Evolutionary conservation across 2,797 vertebrate genomes (phyloP), one percentile per base, ranked within the genome.

Genomic region (Pterois miles): DNA sequence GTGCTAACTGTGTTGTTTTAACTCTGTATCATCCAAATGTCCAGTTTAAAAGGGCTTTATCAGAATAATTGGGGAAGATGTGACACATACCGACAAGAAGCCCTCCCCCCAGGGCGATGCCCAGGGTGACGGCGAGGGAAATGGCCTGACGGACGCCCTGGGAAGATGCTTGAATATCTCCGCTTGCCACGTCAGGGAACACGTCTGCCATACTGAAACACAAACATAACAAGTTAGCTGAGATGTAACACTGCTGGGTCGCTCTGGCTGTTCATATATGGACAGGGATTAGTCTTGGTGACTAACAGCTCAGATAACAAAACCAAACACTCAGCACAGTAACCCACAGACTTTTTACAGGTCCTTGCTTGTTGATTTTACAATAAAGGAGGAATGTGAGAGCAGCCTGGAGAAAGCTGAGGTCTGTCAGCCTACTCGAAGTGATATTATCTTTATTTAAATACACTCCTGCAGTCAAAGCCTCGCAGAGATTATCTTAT

Each of bases 91-190:
- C 98, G 10, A 94, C 96, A 70, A 98, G 1, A 8, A 89, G 71
- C 1, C 97, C 97, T 0, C 98, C 97, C 1, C 96, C 3, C 0
- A 89, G 14, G 7, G 97, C 96, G 0, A 97, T 77, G 36, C 89
- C 93, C 52, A 98, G 92, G 0, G 97, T 97, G 78, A 98, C 71
- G 0, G 82, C 92, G 16, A 99, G 91, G 3, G 96, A 96, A 0
- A 93, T 67, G 46, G 95, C 93, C 90, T 99, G 97, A 40, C 83
- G 58, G 0, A 92, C 0, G 0, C 91, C 96, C 76, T 98, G 98
- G 7, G 1, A n/a, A 0, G 73, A 57, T 1, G 92, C 67, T 0
- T 23, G 57, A 40, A 88, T 57, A 0, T 29, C 1, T 0, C 82
- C 86, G 0, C 1, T 1, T 0, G 89, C 31, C 8, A 98, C 62